Conservation (phyloP, 2,113 vertebrate species). For the Naja naja region DNA sequence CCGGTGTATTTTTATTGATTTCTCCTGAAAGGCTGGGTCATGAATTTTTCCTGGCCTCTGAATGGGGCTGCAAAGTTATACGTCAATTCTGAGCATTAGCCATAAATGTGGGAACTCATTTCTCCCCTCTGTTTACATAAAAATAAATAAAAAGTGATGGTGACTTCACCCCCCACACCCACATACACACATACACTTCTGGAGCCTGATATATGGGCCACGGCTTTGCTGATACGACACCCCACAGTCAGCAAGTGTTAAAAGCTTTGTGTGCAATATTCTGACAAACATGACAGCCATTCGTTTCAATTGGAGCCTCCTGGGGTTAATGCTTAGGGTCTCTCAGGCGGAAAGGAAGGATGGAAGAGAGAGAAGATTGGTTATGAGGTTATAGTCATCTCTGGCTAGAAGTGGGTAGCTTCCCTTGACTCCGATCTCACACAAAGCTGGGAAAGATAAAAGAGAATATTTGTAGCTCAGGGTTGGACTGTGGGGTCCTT, state of each 20-base stretch:
- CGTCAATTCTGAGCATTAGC: constrained; percentile 44
- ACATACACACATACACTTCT: background rate
- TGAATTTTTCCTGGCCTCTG: constrained; percentile 58
- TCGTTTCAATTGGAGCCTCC: background rate
- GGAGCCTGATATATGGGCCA: background rate
- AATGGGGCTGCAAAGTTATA: constrained; percentile 52
- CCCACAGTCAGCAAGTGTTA: constrained; percentile 2
- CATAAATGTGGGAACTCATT: constrained; percentile 47
- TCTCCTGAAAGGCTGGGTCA: constrained; percentile 54
- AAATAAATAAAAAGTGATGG: constrained; percentile 9
- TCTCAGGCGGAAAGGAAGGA: background rate
- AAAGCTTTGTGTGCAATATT: constrained; percentile 29
- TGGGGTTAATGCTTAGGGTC: background rate
- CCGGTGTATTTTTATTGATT: constrained; percentile 62
- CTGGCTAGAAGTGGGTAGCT: background rate
- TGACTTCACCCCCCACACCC: background rate
- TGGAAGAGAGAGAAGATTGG: background rate
- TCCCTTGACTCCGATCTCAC: background rate
- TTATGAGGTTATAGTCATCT: background rate
- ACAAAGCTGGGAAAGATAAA: background rate
- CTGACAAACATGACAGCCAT: background rate
- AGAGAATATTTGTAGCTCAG: background rate
- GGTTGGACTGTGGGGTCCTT: background rate
- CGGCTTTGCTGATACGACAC: constrained; percentile 35
- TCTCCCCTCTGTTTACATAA: background rate